A percentile compares a stretch with the other conserved stretches of the same genome.
phyloP scores from a whole-genome alignment of 1,140 invertebrate genomes.

The Zophobas atratus region DNA sequence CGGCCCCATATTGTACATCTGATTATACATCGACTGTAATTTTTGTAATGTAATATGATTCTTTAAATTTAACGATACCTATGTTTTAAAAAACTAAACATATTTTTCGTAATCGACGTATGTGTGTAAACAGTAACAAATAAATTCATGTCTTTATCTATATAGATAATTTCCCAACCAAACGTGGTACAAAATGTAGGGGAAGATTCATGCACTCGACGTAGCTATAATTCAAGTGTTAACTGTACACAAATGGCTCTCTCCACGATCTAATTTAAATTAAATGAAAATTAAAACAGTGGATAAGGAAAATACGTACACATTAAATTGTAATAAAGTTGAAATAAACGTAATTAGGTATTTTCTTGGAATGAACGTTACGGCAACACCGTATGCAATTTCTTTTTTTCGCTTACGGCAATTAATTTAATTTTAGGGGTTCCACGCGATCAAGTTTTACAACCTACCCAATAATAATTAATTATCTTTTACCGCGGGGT shows the following conservation, averaged over 20 bases:
- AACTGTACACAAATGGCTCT: slow-evolving; percentile 38
- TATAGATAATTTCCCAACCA: neutral
- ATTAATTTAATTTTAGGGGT: slow-evolving; percentile 24
- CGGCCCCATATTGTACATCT: too few relatives aligned
- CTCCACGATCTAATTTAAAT: slow-evolving; percentile 41
- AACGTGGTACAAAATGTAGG: slow-evolving; percentile 1
- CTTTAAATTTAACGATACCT: too few relatives aligned
- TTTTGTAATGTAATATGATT: too few relatives aligned
- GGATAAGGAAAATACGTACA: slow-evolving; percentile 40
- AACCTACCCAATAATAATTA: neutral
- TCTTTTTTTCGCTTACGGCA: neutral
- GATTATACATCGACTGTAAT: too few relatives aligned
- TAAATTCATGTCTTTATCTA: neutral
- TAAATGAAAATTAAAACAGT: slow-evolving; percentile 42
- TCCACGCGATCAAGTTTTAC: slow-evolving; percentile 6
- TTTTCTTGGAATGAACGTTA: slow-evolving; percentile 32
- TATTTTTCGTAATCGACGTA: too few relatives aligned
- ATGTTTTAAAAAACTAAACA: too few relatives aligned
- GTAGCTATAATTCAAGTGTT: slow-evolving; percentile 29
- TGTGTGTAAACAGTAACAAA: too few relatives aligned
- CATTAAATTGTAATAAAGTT: slow-evolving; percentile 43
- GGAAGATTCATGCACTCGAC: slow-evolving; percentile 20
- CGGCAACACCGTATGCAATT: slow-evolving; percentile 3
- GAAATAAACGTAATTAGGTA: slow-evolving; percentile 39
- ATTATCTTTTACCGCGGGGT: neutral